Percentiles rank a stretch among this genome's conserved stretches.
Evolutionary conservation across 1,140 invertebrate species (phyloP).

Genomic region (Akabosia matsudoensis): DNA sequence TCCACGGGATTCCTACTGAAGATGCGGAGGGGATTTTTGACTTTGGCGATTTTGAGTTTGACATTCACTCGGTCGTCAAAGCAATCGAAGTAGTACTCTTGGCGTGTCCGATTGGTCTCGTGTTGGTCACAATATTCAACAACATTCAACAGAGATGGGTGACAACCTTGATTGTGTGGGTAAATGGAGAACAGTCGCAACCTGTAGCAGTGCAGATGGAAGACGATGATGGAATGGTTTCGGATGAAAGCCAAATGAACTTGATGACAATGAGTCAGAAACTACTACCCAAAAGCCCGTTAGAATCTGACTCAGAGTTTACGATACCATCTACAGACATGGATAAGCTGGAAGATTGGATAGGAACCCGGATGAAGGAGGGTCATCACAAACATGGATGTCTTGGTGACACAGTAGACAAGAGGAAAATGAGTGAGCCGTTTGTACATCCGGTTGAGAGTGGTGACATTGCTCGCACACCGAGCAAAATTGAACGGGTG

Average conservation of each 20-base stretch:
- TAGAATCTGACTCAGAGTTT: background rate
- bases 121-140: background rate
- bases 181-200: constrained; percentile 11
- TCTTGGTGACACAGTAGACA: background rate
- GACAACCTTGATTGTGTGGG: constrained; percentile 36
- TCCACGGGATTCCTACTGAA: constrained; percentile 22
- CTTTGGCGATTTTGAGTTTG: background rate
- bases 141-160: constrained; percentile 13
- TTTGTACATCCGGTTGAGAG: background rate
- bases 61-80: background rate
- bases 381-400: background rate
- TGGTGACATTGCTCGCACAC: background rate
- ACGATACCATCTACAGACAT: constrained; percentile 10
- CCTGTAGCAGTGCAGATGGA: background rate
- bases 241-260: background rate
- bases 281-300: background rate
- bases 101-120: constrained; percentile 10
- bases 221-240: background rate
- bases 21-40: constrained; percentile 12
- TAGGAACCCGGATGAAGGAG: background rate
- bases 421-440: background rate
- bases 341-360: background rate
- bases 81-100: background rate
- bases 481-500: background rate
- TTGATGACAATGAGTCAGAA: background rate